Evolutionary conservation across 2,888 invertebrate species (phyloP), one percentile per base, ranked within the genome.

Genomic region (Apamea anceps): DNA sequence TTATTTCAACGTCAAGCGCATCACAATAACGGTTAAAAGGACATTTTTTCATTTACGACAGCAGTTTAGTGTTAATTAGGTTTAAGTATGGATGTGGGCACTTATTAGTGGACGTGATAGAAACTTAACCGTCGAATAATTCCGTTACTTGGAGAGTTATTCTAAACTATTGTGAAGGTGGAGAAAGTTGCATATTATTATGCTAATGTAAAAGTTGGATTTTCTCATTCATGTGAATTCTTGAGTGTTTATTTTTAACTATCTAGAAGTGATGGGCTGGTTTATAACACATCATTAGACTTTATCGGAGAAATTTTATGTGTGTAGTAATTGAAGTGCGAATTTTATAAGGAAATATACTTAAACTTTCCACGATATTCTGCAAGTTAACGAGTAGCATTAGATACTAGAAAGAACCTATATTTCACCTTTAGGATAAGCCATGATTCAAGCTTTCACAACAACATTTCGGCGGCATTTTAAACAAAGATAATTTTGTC

Each of bases 1-100:
- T 88, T 88, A 88, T 86, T 83, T 88, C 72, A 84, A 90, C 87
- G 87, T 84, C 77, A 54, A 51, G 45, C 60, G 83, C 88, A 86
- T 88, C 78, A 79, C 72, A 81, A 87, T 86, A 86, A 85, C 76
- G 72, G 77, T 80, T 77, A 71, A 75, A 87, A 82, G 75, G 77
- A 82, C 78, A 81, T 84, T 82, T 79, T 79, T 89, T 88, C 83
- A 82, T 86, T 88, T 79, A 85, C 71, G 67, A 75, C 79, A 62
- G 75, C 60, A 32, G 72, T 83, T 84, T 82, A 79, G 74, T 85
- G 85, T 77, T 85, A 84, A 87, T 86, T 37, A 79, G 32, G 68
- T 74, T 42, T 84, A 87, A 75, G 71, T 87, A 70, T 87, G 75
- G 72, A 83, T 81, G 85, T 83, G 77, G 68, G 67, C 80, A 75